Evolutionary conservation across 2,113 vertebrate species (phyloP).

Genomic region (Theropithecus gelada): DNA sequence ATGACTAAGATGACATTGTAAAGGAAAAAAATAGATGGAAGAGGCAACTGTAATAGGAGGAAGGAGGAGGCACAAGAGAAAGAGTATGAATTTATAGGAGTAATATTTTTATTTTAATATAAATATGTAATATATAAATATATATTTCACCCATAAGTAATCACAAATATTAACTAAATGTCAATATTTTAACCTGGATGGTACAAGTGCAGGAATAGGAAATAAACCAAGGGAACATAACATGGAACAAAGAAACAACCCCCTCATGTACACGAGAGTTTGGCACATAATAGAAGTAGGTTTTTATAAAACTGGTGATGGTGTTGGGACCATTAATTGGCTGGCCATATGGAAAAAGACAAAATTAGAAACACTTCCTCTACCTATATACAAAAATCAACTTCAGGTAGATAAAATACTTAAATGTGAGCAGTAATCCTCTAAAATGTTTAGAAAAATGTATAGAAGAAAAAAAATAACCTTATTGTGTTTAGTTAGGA

Average conservation of each 20-base stretch:
- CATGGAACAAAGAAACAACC: neutral
- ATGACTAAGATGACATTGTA: neutral
- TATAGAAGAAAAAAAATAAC: neutral
- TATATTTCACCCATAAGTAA: neutral
- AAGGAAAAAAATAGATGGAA: neutral
- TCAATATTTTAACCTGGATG: neutral
- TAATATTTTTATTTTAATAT: neutral
- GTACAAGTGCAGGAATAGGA: neutral
- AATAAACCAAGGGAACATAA: neutral
- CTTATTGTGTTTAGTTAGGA: neutral
- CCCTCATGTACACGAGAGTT: rapidly evolving
- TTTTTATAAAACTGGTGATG: too few relatives aligned
- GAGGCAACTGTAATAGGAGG: rapidly evolving
- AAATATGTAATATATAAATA: neutral
- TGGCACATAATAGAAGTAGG: neutral
- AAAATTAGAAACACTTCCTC: neutral
- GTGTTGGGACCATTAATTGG: neutral
- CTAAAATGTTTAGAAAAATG: neutral
- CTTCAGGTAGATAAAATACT: neutral
- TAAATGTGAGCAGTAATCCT: neutral
- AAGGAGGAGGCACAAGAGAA: neutral
- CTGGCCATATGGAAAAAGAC: neutral
- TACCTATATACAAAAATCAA: neutral
- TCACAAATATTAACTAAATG: neutral
- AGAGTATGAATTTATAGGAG: neutral